phyloP scores from a whole-genome alignment of 2,797 vertebrate species.

The Neosilurus mollespiculum region DNA sequence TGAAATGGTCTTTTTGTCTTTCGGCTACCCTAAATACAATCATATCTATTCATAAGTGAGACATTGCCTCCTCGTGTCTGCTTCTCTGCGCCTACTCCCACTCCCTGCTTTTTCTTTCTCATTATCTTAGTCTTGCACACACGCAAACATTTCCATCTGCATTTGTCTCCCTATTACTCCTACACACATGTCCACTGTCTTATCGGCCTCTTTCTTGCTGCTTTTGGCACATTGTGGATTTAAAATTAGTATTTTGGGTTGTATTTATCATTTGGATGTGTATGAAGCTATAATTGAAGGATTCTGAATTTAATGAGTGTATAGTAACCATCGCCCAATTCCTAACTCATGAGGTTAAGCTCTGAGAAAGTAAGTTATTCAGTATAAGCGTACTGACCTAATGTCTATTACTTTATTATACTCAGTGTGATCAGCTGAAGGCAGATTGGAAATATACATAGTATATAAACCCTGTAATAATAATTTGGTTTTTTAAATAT shows the following conservation, averaged over 20 bases:
- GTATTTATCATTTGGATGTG: not conserved
- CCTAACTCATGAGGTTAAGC: not conserved
- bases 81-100: slow-evolving; percentile 36
- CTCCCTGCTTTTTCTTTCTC: slow-evolving; percentile 29
- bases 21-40: slow-evolving; percentile 58
- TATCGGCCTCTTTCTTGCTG: not conserved
- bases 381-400: not conserved
- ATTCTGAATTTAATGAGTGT: not conserved
- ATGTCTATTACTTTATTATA: not conserved
- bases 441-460: not conserved
- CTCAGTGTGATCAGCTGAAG: not conserved
- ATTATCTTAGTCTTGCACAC: slow-evolving; percentile 35
- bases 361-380: not conserved
- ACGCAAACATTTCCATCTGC: slow-evolving; percentile 34
- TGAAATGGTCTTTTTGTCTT: slow-evolving; percentile 61
- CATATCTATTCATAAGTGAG: slow-evolving; percentile 61
- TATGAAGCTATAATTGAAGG: slow-evolving; percentile 9
- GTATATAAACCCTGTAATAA: too few relatives aligned
- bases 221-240: slow-evolving; percentile 16
- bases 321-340: not conserved
- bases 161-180: slow-evolving; percentile 41
- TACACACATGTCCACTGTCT: slow-evolving; percentile 39
- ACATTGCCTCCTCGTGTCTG: slow-evolving; percentile 38
- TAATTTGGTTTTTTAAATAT: not conserved
- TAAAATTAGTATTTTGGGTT: not conserved